Percentiles rank a stretch among this genome's conserved stretches.
These are phyloP conservation scores for Sylvilagus bachmani DNA, from an alignment of 2,113 vertebrate genomes.

Conservation along the genomic window DNA sequence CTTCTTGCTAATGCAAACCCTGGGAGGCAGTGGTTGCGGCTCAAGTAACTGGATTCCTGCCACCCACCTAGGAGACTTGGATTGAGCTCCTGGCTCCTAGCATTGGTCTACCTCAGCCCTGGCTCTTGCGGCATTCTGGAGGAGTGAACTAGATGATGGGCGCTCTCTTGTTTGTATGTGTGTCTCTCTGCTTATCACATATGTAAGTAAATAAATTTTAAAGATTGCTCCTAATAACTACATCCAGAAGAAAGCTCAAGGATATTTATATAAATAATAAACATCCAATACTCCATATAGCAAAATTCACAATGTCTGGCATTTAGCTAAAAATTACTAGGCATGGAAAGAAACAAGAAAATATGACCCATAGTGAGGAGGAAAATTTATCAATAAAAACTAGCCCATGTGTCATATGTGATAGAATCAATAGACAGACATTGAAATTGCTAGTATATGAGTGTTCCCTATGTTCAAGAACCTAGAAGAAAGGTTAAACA, in stretches of 20 bases:
- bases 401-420: background rate
- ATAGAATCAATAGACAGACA: background rate
- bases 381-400: background rate
- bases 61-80: too few species aligned
- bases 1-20: too few species aligned
- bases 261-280: background rate
- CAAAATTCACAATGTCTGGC: background rate
- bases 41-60: too few species aligned
- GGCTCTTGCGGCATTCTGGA: too few species aligned
- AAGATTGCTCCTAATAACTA: background rate
- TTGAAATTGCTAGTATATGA: background rate
- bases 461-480: background rate
- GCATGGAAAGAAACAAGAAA: background rate
- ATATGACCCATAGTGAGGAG: background rate
- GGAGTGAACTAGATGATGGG: too few species aligned
- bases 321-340: background rate
- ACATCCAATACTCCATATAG: background rate
- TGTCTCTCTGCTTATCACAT: too few species aligned
- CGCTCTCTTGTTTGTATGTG: too few species aligned
- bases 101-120: too few species aligned
- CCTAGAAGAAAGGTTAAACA: background rate
- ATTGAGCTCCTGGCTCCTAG: too few species aligned
- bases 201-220: too few species aligned
- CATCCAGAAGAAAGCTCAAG: background rate
- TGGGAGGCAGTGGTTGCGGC: too few species aligned